phyloP scores from a whole-genome alignment of 2,888 invertebrate genomes.

The Plebejus anna region DNA sequence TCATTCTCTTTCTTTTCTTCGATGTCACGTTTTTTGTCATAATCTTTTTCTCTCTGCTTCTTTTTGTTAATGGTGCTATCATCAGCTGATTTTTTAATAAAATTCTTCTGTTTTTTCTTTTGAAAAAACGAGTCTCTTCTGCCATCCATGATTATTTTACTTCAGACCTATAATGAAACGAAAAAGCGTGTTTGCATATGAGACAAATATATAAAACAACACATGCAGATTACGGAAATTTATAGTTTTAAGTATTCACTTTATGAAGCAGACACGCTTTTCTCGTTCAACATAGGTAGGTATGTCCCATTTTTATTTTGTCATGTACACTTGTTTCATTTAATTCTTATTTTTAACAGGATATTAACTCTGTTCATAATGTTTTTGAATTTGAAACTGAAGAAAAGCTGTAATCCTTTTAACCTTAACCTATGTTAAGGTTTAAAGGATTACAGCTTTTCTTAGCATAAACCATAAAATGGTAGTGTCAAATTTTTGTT shows the following conservation, averaged over 20 bases:
- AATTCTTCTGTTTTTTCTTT: constrained; percentile 48
- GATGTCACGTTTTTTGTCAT: constrained; percentile 51
- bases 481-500: neutral
- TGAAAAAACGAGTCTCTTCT: constrained; percentile 62
- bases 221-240: constrained; percentile 38
- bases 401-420: no score
- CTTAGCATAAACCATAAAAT: neutral
- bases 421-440: no score
- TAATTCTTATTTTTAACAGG: neutral
- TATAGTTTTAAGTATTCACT: constrained; percentile 38
- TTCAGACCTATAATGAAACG: constrained; percentile 74
- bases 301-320: neutral
- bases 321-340: neutral
- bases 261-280: constrained; percentile 59
- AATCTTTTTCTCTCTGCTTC: constrained; percentile 51
- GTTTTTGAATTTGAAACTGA: neutral
- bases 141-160: constrained; percentile 55
- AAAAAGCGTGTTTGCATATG: constrained; percentile 71
- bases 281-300: constrained; percentile 48
- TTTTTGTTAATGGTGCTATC: constrained; percentile 38
- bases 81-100: constrained; percentile 35
- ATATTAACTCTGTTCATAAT: neutral
- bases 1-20: constrained; percentile 39
- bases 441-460: no score
- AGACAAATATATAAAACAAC: constrained; percentile 36